Evolutionary conservation across 2,113 vertebrate genomes (phyloP), one percentile per base, ranked within the genome.

Genomic region (Tachuris rubrigastra): DNA sequence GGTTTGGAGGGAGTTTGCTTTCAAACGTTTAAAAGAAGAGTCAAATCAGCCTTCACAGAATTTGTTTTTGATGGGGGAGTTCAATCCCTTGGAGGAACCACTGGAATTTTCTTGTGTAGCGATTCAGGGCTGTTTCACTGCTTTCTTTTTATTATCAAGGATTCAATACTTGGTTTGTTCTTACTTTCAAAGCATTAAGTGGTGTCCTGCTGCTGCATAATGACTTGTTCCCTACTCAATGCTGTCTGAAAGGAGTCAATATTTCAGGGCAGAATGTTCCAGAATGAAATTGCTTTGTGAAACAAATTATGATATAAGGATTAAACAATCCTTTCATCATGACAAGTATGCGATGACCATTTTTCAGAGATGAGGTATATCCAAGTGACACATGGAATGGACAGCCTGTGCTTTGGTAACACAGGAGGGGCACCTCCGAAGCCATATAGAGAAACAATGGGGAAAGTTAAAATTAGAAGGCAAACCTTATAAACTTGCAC

Each of bases 291-390:
- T 67, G 11, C 84, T 89, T 82, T 67, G 42, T 42, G 24, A 52
- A 71, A 68, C 10, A 63, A 66, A 46, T 73, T 16, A 49, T 17
- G 35, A 73, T 66, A 39, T 75, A 33, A 85, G 25, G 49, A 44
- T 39, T 76, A 49, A 82, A 68, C 21, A 82, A 21, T 52, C 30
- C 25, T 87, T 89, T 63, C 52, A 68, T 8, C 31, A 27, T 7
- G 15, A n/a, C 56, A 28, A 47, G 24, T 44, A 66, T 16, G 44
- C 0, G 0, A 59, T 30, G 24, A 41, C 46, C 15, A 0, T 72
- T 95, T 55, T 82, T 77, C 50, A 84, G 41, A 56, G n/a, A 55
- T 3, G 44, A 59, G 41, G 39, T 58, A 72, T 10, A 78, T 28
- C 31, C 22, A 41, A 56, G 31, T 58, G 59, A 62, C 67, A 56